phyloP scores from a whole-genome alignment of 1,140 invertebrate genomes.

The Nylanderia fulva region DNA sequence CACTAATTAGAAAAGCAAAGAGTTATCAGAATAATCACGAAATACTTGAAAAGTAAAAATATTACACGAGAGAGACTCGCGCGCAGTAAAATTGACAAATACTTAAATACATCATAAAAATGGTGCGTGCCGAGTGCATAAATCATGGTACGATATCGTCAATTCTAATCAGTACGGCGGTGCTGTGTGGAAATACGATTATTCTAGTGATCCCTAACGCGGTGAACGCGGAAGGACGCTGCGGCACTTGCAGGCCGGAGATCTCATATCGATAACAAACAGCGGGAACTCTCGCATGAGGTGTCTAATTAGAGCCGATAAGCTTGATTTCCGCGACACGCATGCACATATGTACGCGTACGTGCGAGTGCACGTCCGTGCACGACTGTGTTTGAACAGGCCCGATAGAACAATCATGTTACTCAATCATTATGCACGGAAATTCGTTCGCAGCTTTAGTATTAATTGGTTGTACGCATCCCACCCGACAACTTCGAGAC shows the following conservation, averaged over 20 bases:
- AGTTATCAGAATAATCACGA: conserved; percentile 27
- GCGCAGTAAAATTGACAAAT: conserved; percentile 41
- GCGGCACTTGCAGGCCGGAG: conserved; percentile 59
- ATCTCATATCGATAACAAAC: conserved; percentile 65
- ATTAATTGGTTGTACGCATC: conserved; percentile 21
- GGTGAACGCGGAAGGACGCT: conserved; percentile 57
- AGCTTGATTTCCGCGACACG: conserved; percentile 60
- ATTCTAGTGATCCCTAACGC: conserved; percentile 52
- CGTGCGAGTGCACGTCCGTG: neutral
- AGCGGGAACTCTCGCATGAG: conserved; percentile 56
- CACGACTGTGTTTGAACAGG: conserved; percentile 54
- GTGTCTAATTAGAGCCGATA: conserved; percentile 69
- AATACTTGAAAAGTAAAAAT: neutral
- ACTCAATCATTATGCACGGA: conserved; percentile 47
- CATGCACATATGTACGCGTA: conserved; percentile 8
- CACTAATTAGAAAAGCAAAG: neutral
- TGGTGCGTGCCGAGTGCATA: conserved; percentile 10
- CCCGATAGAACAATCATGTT: conserved; percentile 38
- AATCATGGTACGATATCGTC: conserved; percentile 8
- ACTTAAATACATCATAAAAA: conserved; percentile 18
- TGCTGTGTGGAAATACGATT: conserved; percentile 35
- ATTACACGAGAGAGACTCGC: neutral
- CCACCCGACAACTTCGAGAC: conserved; percentile 13
- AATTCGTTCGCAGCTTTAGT: conserved; percentile 42
- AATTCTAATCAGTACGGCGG: conserved; percentile 23